Evolutionary conservation across 2,888 invertebrate species (phyloP), one percentile per base, ranked within the genome.

Genomic region (Crioceris asparagi): DNA sequence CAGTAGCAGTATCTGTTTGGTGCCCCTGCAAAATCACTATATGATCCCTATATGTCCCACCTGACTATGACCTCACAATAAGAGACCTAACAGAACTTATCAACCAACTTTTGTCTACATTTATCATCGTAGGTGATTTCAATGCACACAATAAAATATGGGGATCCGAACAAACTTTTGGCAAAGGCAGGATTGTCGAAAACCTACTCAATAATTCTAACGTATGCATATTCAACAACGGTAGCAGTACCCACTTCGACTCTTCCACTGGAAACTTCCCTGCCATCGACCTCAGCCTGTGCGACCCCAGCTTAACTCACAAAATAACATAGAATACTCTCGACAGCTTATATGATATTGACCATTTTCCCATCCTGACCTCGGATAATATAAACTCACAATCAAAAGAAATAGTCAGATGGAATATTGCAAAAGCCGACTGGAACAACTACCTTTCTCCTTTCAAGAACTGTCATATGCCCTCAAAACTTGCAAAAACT

Each of bases 81-180:
- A n/a, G n/a, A n/a, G 4, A 25, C 4, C n/a, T 4, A 4, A 25
- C 10, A 3, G n/a, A n/a, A n/a, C n/a, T 33, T 4, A 37, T 38
- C 14, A 23, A 25, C 3, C 18, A 32, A 14, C 14, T 19, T 19
- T 12, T 8, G n/a, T 3, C 10, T 12, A 10, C 32, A 10, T 12
- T 18, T 11, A 10, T 32, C 14, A 32, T 32, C 3, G 17, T 31
- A 7, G 31, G 17, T 3, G 31, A 31, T 7, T 31, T 31, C 31
- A 31, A 31, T 17, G 12, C 17, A 17, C 31, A 31, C 17, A 31
- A 31, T 12, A 4, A 7, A 3, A n/a, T 10, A 3, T 31, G 31
- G 31, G 17, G 31, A 17, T 31, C 31, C 3, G 31, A 16, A 3
- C 12, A 16, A 7, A n/a, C n/a, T n/a, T 2, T n/a, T 17, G 17